phyloP scores from a whole-genome alignment of 2,797 vertebrate species.

The Catharus ustulatus region DNA sequence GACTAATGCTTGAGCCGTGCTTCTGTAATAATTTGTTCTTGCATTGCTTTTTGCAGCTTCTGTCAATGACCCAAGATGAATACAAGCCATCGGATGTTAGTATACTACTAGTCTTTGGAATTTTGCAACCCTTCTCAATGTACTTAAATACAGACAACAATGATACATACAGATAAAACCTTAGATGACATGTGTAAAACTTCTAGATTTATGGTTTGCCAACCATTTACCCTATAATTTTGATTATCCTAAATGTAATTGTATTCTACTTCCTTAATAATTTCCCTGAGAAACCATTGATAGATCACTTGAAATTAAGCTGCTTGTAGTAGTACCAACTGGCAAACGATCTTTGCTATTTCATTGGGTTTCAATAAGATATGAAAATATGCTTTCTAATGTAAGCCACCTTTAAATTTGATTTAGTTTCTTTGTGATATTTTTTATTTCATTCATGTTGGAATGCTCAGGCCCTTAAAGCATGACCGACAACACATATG shows the following conservation, averaged over 20 bases:
- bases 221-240: background rate
- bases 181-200: background rate
- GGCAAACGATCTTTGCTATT: slow-evolving; percentile 41
- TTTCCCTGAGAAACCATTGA: background rate
- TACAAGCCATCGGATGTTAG: slow-evolving; percentile 96
- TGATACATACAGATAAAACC: background rate
- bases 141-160: slow-evolving; percentile 14
- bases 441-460: background rate
- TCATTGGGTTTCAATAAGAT: slow-evolving; percentile 28
- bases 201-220: background rate
- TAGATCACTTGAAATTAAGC: background rate
- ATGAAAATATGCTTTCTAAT: slow-evolving; percentile 54
- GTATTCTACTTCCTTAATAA: background rate
- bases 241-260: background rate
- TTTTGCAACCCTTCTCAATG: background rate
- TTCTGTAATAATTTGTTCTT: slow-evolving; percentile 83
- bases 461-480: slow-evolving; percentile 14
- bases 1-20: slow-evolving; percentile 61
- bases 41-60: slow-evolving; percentile 88
- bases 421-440: slow-evolving; percentile 4
- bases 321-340: slow-evolving; percentile 9
- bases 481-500: background rate
- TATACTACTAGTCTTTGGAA: slow-evolving; percentile 72
- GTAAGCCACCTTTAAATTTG: slow-evolving; percentile 17
- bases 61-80: slow-evolving; percentile 92